Base-by-base conservation (phyloP, 2,888 invertebrate genomes). In the Scotopteryx bipunctaria region DNA sequence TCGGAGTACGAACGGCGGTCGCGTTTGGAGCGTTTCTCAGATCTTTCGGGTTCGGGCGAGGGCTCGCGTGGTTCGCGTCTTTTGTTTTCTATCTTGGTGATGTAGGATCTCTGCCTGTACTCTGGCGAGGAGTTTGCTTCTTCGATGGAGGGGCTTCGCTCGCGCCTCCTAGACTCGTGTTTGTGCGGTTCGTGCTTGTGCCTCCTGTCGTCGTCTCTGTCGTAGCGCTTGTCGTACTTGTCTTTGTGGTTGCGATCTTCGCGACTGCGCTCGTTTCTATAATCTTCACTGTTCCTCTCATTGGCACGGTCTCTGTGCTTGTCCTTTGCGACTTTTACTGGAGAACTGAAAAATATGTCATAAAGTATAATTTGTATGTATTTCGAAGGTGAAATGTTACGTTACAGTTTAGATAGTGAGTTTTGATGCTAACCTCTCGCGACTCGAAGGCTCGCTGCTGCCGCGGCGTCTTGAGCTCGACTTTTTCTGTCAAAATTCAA, bases 401-500 rank as follows among this genome's bases (percentile, higher is more conserved):
- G 5, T 21, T 21, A 2, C 3, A 13, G 5, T 25, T 4, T 8
- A 29, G 15, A 2, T 6, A 8, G 8, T 4, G 5, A 21, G 17
- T 17, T 19, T 36, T 3, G n/a, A 9, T 23, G 21, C 62, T 74
- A 60, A 90, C 90, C 76, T 82, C 55, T 88, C 88, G 40, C 83
- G 79, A 57, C 83, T 84, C 45, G 86, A 80, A 11, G 78, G 73
- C 21, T 73, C 83, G 54, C 79, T 86, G 69, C 78, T 86, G 72
- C 71, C 82, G 63, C 85, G 83, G 40, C 84, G 86, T 67, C 83
- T 75, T 73, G 78, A 73, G 71, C 82, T 78, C 74, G 85, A 81
- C 67, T 89, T 90, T 82, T 88, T 90, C 90, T 90, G 88, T 86
- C 64, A 79, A 83, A 78, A 73, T 73, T 67, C 62, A 77, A 81